Percentiles rank a stretch among this genome's conserved stretches.
phyloP scores from a whole-genome alignment of 2,888 invertebrate species.

The Eurois occulta region DNA sequence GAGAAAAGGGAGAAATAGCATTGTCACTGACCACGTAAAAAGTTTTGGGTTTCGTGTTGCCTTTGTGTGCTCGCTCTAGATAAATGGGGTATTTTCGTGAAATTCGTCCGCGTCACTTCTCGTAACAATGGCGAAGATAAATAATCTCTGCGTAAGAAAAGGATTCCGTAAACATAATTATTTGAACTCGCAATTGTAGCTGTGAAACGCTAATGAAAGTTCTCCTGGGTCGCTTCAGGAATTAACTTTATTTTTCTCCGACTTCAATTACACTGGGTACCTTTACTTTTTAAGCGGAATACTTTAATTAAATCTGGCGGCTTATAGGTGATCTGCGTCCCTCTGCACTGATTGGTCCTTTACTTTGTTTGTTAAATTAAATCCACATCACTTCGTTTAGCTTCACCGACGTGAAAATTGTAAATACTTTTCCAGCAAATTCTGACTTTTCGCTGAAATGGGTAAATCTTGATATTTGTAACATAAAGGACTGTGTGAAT shows the following conservation, averaged over 20 bases:
- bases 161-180: constrained; percentile 90
- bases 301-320: constrained; percentile 84
- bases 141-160: constrained; percentile 89
- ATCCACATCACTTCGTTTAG: constrained; percentile 43
- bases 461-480: constrained; percentile 39
- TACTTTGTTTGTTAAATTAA: constrained; percentile 70
- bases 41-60: constrained; percentile 89
- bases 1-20: constrained; percentile 87
- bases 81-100: constrained; percentile 89
- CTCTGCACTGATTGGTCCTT: constrained; percentile 64
- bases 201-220: constrained; percentile 88
- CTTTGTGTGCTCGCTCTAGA: constrained; percentile 87
- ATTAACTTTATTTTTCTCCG: constrained; percentile 84
- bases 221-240: constrained; percentile 81
- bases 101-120: constrained; percentile 90
- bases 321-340: constrained; percentile 74
- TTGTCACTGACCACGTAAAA: constrained; percentile 90
- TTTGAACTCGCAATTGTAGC: constrained; percentile 89
- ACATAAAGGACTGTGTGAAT: constrained; percentile 22
- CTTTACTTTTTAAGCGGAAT: constrained; percentile 83
- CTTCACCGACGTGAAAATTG: background rate
- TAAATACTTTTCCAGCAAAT: constrained; percentile 13
- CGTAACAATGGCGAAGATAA: constrained; percentile 89
- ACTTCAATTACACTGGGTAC: constrained; percentile 81
- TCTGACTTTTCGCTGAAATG: background rate